Base-by-base conservation (phyloP, 1,140 invertebrate genomes). In the Ceratoteleas bidentatus region DNA sequence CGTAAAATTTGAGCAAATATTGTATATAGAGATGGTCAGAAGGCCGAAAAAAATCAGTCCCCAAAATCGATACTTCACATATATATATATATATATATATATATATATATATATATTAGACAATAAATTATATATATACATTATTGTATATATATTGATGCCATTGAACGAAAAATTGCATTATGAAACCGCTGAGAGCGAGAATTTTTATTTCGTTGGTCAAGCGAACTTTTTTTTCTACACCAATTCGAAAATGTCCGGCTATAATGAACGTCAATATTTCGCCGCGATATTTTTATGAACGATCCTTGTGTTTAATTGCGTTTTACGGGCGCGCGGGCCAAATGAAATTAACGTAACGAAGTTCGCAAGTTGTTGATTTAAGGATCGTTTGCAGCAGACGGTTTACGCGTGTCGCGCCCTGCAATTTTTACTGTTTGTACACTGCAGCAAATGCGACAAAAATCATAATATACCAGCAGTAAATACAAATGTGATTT, bases 341-440 rank as follows among this genome's bases (percentile, higher is more conserved):
- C 5, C 24, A 50, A 50, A 50, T 50, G 15, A 11, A 50, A 50
- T 24, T 50, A 50, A 16, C 49, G 49, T 24, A 50, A 50, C 49
- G 7, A 16, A 50, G 15, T 50, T 50, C 14, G 15, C 14, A 50
- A 50, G 49, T 50, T 50, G 49, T 50, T 50, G 14, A 50, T 50
- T 50, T 50, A 50, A 50, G 49, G 14, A 50, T 50, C 49, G 16
- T 15, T 50, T 16, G 49, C 14, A 45, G 13, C 43, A 13, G 43
- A 45, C 43, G 13, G n/a, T 45, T 13, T 45, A 45, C 1, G 43
- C 43, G 13, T 13, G 43, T 45, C 43, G 13, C 6, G 11, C 13
- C 2, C 10, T 11, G 11, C 13, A 11, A 45, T 10, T 45, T 45
- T 1, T 24, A 24, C 24, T 24, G 1, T 24, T 24, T 24, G 24